These are phyloP conservation scores for Drosophila oshimai DNA, from an alignment of 1,140 invertebrate species.

Conservation along the genomic window DNA sequence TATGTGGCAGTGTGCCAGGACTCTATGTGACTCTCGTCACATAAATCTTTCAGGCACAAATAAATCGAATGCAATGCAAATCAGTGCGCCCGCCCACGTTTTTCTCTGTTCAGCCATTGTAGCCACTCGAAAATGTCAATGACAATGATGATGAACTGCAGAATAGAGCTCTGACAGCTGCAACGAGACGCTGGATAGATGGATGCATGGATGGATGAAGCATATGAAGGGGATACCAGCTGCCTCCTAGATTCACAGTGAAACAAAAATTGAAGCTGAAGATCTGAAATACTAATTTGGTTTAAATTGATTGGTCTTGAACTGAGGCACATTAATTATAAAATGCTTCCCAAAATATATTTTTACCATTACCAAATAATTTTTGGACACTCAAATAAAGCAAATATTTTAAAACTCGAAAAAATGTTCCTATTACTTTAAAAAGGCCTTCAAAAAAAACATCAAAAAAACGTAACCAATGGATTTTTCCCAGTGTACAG, in stretches of 20 bases:
- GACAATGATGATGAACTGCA: constrained; percentile 81
- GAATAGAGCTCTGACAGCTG: constrained; percentile 78
- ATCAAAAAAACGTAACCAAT: too few species aligned
- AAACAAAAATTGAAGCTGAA: neutral
- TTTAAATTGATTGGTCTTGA: too few species aligned
- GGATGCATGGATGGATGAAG: constrained; percentile 42
- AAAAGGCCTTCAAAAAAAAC: too few species aligned
- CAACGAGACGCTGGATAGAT: constrained; percentile 72
- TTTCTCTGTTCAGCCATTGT: constrained; percentile 63
- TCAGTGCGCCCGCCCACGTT: constrained; percentile 13
- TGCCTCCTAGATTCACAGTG: constrained; percentile 8
- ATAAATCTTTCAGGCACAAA: constrained; percentile 49
- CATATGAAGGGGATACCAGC: constrained; percentile 32
- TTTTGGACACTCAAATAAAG: too few species aligned
- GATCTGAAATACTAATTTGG: too few species aligned
- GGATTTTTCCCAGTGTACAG: constrained; percentile 1
- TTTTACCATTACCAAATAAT: too few species aligned
- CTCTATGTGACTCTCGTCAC: neutral
- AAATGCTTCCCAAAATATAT: too few species aligned
- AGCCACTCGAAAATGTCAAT: constrained; percentile 79
- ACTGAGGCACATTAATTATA: neutral
- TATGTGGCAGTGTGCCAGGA: constrained; percentile 34
- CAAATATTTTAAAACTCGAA: too few species aligned
- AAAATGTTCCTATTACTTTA: too few species aligned
- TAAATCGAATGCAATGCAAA: constrained; percentile 75